These are phyloP conservation scores for Dioctria rufipes DNA, from an alignment of 2,888 invertebrate genomes.

Conservation along the genomic window DNA sequence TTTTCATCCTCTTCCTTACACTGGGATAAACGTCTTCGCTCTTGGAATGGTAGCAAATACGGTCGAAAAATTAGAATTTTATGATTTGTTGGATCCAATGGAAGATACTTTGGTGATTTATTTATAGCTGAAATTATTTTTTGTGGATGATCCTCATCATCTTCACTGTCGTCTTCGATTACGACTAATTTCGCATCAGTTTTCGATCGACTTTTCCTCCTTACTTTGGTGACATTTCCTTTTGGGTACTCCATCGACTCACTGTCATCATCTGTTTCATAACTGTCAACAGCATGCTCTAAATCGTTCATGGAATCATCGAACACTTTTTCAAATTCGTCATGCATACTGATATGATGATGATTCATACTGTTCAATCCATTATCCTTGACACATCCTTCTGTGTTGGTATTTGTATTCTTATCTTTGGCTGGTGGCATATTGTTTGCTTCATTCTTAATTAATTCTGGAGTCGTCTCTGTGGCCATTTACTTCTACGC, in stretches of 20 bases:
- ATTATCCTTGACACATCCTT: slow-evolving; percentile 12
- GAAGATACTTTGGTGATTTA: slow-evolving; percentile 61
- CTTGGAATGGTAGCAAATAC: slow-evolving; percentile 73
- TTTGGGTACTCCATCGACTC: neutral
- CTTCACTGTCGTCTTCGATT: slow-evolving; percentile 58
- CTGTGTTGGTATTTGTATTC: neutral
- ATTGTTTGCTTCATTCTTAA: slow-evolving; percentile 9
- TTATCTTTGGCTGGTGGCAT: neutral
- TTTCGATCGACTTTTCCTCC: slow-evolving; percentile 17
- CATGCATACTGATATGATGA: slow-evolving; percentile 50
- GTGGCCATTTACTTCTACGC: slow-evolving; percentile 48
- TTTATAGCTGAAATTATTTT: slow-evolving; percentile 61
- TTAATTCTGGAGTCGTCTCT: slow-evolving; percentile 29
- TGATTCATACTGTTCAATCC: slow-evolving; percentile 10
- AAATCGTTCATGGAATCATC: slow-evolving; percentile 70
- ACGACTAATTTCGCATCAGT: slow-evolving; percentile 47
- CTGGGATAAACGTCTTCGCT: slow-evolving; percentile 82
- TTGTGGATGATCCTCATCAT: slow-evolving; percentile 58
- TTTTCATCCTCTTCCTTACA: slow-evolving; percentile 90
- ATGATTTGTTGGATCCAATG: slow-evolving; percentile 62
- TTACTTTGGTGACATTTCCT: slow-evolving; percentile 16
- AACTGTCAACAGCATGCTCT: slow-evolving; percentile 66
- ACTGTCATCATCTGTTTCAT: slow-evolving; percentile 63
- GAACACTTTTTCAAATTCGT: slow-evolving; percentile 68
- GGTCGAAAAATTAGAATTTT: slow-evolving; percentile 65